A percentile compares a stretch with the other conserved stretches of the same genome.
These are phyloP conservation scores for Rhagium mordax DNA, from an alignment of 2,888 invertebrate species.

Conservation along the genomic window DNA sequence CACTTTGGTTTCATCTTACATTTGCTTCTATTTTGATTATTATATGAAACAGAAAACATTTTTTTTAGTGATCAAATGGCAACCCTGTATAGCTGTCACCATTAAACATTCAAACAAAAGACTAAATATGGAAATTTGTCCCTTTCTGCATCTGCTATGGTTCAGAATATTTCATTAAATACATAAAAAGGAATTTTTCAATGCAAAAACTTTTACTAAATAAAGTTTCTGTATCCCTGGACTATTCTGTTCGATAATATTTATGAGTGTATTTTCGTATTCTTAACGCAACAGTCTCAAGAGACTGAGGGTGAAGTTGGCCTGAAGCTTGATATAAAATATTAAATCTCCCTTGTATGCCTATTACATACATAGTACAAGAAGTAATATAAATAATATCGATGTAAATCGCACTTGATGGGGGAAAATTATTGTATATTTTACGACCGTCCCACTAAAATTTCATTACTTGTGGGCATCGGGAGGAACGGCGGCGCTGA, in stretches of 20 bases:
- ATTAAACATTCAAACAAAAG: no score
- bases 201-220: conserved; percentile 43
- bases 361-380: conserved; percentile 57
- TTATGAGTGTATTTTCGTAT: conserved; percentile 59
- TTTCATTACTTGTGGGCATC: conserved; percentile 24
- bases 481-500: not conserved
- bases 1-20: no score
- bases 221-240: conserved; percentile 42
- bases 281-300: conserved; percentile 62
- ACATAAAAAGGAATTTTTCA: conserved; percentile 35
- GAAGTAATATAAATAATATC: conserved; percentile 53
- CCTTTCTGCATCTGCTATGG: not conserved
- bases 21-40: no score
- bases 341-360: conserved; percentile 65
- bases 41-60: no score
- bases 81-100: no score
- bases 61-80: no score
- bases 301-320: conserved; percentile 62
- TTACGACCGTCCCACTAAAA: conserved; percentile 15
- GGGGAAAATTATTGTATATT: conserved; percentile 27
- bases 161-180: conserved; percentile 16
- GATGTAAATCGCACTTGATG: conserved; percentile 40
- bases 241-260: conserved; percentile 45
- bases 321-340: conserved; percentile 65
- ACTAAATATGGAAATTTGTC: no score